Conservation (phyloP, 2,888 invertebrate species). For the Beris chalybata region DNA sequence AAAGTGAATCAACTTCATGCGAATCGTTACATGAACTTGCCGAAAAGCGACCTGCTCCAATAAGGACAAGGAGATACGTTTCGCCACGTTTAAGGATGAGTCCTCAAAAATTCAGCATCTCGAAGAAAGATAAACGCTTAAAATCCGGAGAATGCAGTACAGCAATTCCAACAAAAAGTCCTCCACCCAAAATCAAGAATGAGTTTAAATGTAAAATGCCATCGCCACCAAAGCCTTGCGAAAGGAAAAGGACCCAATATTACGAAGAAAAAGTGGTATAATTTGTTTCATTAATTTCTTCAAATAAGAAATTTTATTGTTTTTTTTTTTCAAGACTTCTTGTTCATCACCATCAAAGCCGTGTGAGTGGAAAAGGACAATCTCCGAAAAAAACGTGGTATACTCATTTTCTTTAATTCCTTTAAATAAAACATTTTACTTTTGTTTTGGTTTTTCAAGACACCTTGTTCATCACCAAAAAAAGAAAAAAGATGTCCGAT, state of each 20-base stretch:
- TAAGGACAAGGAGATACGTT: not conserved
- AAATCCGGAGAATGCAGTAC: not conserved
- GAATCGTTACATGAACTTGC: not conserved
- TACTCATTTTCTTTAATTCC: too few species aligned
- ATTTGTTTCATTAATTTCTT: too few species aligned
- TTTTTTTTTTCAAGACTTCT: too few species aligned
- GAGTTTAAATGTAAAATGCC: too few species aligned
- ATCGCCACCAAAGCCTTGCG: too few species aligned
- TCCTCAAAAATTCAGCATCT: conserved; percentile 35
- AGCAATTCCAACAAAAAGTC: not conserved
- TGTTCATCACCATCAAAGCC: too few species aligned
- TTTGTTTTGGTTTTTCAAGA: not conserved
- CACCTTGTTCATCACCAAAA: not conserved
- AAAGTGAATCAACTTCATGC: too few species aligned
- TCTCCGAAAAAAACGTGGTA: too few species aligned
- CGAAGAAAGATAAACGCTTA: conserved; percentile 16
- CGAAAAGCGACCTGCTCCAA: not conserved
- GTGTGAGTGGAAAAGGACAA: too few species aligned
- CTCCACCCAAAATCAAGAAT: too few species aligned
- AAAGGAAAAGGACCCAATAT: too few species aligned
- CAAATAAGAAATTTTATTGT: not conserved
- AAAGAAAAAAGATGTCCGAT: not conserved
- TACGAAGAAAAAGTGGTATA: too few species aligned
- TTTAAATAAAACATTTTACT: not conserved
- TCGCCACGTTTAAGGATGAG: not conserved